A percentile compares a stretch with the other conserved stretches of the same genome.
phyloP scores from a whole-genome alignment of 2,113 vertebrate genomes.

The Dinomys branickii region DNA sequence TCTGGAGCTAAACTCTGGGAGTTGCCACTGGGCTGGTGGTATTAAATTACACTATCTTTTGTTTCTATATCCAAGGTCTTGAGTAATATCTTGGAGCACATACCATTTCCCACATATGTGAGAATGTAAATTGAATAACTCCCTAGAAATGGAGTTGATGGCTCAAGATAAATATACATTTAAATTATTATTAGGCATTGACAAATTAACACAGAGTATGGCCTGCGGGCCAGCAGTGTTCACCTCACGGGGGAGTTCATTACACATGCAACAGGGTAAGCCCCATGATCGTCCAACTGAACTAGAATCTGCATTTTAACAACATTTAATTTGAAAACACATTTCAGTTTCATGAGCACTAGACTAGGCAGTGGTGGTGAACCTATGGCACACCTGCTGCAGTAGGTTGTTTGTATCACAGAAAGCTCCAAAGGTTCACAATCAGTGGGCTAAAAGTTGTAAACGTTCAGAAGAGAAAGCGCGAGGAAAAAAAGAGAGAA shows the following conservation, averaged over 20 bases:
- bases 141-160: not conserved
- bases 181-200: not conserved
- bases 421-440: not conserved
- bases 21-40: not conserved
- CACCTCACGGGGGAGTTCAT: not conserved
- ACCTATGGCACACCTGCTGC: too few relatives aligned
- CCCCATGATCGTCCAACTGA: not conserved
- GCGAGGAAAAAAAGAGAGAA: not conserved
- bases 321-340: not conserved
- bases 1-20: not conserved
- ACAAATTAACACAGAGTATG: not conserved
- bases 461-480: not conserved
- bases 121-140: not conserved
- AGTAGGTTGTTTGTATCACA: not conserved
- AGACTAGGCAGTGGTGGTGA: not conserved
- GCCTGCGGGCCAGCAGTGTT: not conserved
- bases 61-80: not conserved
- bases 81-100: not conserved
- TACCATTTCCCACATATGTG: not conserved
- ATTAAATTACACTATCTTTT: conserved; percentile 2
- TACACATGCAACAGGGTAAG: not conserved
- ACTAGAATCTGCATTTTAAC: not conserved
- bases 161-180: not conserved
- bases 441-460: not conserved
- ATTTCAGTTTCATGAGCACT: not conserved